phyloP scores from a whole-genome alignment of 2,888 invertebrate genomes.

The Parnassius glacialis region DNA sequence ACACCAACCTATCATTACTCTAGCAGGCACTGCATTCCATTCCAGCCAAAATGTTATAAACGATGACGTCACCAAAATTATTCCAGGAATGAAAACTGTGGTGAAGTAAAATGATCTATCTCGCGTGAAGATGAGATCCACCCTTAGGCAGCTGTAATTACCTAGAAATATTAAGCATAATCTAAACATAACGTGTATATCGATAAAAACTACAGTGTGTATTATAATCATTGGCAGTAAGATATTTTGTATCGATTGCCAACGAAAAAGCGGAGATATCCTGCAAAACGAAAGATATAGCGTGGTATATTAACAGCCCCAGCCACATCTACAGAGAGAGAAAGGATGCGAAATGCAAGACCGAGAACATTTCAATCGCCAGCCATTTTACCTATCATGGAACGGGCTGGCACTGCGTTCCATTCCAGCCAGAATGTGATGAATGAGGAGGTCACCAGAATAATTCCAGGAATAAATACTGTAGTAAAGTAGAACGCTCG shows the following conservation, averaged over 20 bases:
- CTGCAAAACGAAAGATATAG: conserved; percentile 58
- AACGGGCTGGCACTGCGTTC: conserved; percentile 94
- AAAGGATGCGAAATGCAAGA: conserved; percentile 62
- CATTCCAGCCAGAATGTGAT: conserved; percentile 96
- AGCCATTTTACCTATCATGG: conserved; percentile 89
- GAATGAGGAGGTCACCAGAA: conserved; percentile 92
- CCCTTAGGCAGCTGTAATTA: conserved; percentile 97
- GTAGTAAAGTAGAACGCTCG: conserved; percentile 95
- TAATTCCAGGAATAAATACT: conserved; percentile 94
- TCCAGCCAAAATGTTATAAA: conserved; percentile 99
- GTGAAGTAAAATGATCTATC: conserved; percentile 98
- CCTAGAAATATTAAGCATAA: conserved; percentile 84
- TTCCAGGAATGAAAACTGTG: conserved; percentile 97
- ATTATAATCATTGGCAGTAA: conserved; percentile 44
- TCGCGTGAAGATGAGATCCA: conserved; percentile 95
- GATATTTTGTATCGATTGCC: conserved; percentile 31
- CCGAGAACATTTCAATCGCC: conserved; percentile 64
- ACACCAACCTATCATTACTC: conserved; percentile 96
- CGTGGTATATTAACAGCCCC: conserved; percentile 71
- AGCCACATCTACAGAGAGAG: conserved; percentile 57
- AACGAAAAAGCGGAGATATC: conserved; percentile 54
- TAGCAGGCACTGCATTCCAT: conserved; percentile 97
- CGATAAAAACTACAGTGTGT: conserved; percentile 41
- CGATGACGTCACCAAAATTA: conserved; percentile 97
- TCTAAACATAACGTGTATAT: conserved; percentile 57